Conservation (phyloP, 2,797 vertebrate genomes). For the Denticeps clupeoides region DNA sequence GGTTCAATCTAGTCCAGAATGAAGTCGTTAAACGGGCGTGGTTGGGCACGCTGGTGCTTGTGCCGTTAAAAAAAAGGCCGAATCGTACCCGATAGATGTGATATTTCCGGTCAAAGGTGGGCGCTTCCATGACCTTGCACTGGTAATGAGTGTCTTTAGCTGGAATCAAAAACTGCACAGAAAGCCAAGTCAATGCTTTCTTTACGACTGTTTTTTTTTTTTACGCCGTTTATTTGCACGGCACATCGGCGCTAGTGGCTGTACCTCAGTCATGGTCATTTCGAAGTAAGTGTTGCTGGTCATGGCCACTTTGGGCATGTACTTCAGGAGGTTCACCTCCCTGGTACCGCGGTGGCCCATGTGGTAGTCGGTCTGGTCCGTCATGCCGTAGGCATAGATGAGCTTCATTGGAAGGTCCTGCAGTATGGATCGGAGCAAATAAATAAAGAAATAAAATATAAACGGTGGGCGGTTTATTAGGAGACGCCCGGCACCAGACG, state of each 20-base stretch:
- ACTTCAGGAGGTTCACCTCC: slow-evolving; percentile 61
- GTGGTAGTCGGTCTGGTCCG: slow-evolving; percentile 49
- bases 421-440: neutral
- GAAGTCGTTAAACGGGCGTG: no score
- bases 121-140: slow-evolving; percentile 58
- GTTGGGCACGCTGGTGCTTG: no score
- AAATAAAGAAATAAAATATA: neutral
- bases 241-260: neutral
- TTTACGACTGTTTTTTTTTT: neutral
- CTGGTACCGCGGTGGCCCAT: slow-evolving; percentile 44
- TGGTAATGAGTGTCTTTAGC: slow-evolving; percentile 56
- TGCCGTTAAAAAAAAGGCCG: neutral
- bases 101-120: slow-evolving; percentile 51
- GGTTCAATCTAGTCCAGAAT: slow-evolving; percentile 48
- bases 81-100: slow-evolving; percentile 61
- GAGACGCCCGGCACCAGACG: no score
- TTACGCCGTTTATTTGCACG: neutral
- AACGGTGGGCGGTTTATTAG: no score
- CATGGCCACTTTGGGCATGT: slow-evolving; percentile 12
- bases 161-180: slow-evolving; percentile 57
- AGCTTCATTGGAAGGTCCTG: slow-evolving; percentile 54
- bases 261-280: slow-evolving; percentile 53
- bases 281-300: slow-evolving; percentile 35
- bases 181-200: neutral
- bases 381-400: slow-evolving; percentile 55